Evolutionary conservation across 2,797 vertebrate species (phyloP).

Genomic region (Pangasius larnaudii): DNA sequence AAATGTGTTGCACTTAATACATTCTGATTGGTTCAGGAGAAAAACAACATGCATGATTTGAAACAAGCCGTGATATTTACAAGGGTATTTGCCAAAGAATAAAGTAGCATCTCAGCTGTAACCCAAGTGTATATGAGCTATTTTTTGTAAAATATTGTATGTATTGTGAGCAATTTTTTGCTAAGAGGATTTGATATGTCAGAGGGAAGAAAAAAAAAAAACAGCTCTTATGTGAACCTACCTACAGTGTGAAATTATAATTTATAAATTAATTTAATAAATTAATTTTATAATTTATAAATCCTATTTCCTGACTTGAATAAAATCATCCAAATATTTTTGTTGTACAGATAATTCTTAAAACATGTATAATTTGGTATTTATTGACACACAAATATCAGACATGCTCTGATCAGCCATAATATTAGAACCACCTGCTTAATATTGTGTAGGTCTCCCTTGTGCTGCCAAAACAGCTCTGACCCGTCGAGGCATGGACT

Average conservation of each 20-base stretch:
- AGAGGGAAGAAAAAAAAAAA: background rate
- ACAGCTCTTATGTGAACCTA: background rate
- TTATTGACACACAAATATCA: background rate
- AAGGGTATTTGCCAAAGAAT: background rate
- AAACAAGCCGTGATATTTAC: background rate
- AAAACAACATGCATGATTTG: background rate
- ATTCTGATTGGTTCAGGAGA: background rate
- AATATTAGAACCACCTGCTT: too few relatives aligned
- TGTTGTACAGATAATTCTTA: background rate
- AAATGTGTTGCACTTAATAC: slow-evolving; percentile 75
- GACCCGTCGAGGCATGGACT: too few relatives aligned
- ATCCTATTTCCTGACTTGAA: background rate
- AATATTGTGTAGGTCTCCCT: too few relatives aligned
- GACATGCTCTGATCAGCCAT: background rate
- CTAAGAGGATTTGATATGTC: background rate
- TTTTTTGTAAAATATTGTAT: background rate
- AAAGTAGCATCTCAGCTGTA: background rate
- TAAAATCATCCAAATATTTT: background rate
- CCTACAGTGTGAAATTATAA: background rate
- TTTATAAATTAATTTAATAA: too few relatives aligned
- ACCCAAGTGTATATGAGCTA: background rate
- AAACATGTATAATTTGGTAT: background rate
- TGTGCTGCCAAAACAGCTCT: too few relatives aligned
- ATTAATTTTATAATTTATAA: too few relatives aligned
- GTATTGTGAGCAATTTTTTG: background rate